Conservation (phyloP, 37 sponge, comb jelly and placozoan genomes). For the Amphimedon queenslandica region DNA sequence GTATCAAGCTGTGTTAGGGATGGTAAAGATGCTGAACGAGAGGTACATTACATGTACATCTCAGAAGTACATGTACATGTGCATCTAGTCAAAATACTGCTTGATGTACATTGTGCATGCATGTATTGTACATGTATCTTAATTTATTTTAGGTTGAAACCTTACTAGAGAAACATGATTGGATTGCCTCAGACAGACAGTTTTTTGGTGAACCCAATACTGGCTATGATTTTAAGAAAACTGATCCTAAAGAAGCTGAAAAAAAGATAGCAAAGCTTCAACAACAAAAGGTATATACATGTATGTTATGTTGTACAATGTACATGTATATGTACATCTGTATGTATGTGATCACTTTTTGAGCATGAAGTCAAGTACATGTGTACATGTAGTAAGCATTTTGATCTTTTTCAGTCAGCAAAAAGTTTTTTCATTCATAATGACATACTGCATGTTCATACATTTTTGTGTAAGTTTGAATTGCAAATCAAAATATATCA, state of each 20-base stretch:
- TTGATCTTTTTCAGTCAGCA: too few relatives aligned
- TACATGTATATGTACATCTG: slow-evolving; percentile 11
- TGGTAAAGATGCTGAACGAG: slow-evolving; percentile 56
- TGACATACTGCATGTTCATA: too few relatives aligned
- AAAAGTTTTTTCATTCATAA: too few relatives aligned
- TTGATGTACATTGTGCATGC: slow-evolving; percentile 3
- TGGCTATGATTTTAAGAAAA: slow-evolving; percentile 87
- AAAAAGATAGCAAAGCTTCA: slow-evolving; percentile 65
- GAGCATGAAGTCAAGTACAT: too few relatives aligned
- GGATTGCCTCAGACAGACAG: slow-evolving; percentile 89
- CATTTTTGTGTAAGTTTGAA: too few relatives aligned
- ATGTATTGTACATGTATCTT: background rate
- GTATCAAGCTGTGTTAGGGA: slow-evolving; percentile 78
- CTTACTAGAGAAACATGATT: slow-evolving; percentile 79
- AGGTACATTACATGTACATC: background rate
- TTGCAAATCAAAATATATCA: too few relatives aligned
- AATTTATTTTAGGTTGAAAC: slow-evolving; percentile 61
- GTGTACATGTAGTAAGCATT: too few relatives aligned
- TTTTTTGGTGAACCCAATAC: slow-evolving; percentile 95
- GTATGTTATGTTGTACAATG: background rate
- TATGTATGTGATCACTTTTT: too few relatives aligned
- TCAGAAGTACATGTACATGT: background rate
- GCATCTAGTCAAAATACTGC: background rate
- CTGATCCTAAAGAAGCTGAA: slow-evolving; percentile 55
- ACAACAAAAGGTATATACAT: slow-evolving; percentile 69